Evolutionary conservation across 1,140 invertebrate species (phyloP), one percentile per base, ranked within the genome.

Genomic region (Mizuhopecten yessoensis): DNA sequence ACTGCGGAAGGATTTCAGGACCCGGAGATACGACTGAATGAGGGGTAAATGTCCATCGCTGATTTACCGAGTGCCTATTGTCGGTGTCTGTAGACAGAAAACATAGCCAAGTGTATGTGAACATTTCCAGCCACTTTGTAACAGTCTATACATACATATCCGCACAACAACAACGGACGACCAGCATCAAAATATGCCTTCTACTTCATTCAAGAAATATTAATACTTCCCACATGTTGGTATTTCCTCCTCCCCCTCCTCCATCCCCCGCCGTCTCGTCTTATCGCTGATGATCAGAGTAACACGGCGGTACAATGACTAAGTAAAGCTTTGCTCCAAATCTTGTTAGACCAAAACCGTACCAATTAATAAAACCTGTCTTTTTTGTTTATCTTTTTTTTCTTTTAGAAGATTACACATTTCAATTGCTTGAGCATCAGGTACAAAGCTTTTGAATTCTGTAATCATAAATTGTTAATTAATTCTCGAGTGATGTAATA

Each of bases 151-250:
- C 57, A 75, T 75, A 75, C 57, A 75, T 75, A 75, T 75, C 57
- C 57, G 5, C n/a, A 75, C n/a, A 75, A 29, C 15, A n/a, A 75
- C 57, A 1, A 75, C 57, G 57, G n/a, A 29, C 57, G 57, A 75
- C 57, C n/a, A 29, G 57, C 57, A 75, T 75, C 57, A 75, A 75
- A 75, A 75, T 75, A 75, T 75, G 57, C 57, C 57, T 75, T 75
- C 57, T 75, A 75, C 57, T 75, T 75, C 57, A 75, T 75, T 75
- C 57, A 75, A 75, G 57, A 75, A 75, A 75, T 75, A 75, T 75
- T 75, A 75, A 75, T 75, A 29, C 57, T 75, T 75, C 57, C 57
- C 57, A 75, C 23, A 75, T 75, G 57, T 75, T 75, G 57, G 57
- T 75, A 75, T 75, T 75, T 75, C 57, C 57, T n/a, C 57, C 57